Conservation (phyloP, 2,113 vertebrate species). For the Pteropus alecto region DNA sequence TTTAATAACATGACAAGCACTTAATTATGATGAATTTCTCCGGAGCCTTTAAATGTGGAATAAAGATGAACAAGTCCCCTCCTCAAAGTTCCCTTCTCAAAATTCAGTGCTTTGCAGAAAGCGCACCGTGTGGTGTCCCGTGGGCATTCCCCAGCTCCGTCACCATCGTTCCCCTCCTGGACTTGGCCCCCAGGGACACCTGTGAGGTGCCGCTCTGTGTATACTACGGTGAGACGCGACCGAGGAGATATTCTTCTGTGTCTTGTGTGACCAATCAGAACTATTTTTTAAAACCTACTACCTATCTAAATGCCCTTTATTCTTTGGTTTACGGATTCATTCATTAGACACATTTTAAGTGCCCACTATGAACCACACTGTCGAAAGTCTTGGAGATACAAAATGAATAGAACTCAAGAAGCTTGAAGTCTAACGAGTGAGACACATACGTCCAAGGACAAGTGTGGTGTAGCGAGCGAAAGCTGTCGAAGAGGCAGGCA, state of each 20-base stretch:
- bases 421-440: background rate
- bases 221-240: background rate
- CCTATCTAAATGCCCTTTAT: background rate
- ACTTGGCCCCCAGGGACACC: background rate
- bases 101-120: background rate
- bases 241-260: background rate
- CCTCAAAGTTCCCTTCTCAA: background rate
- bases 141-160: background rate
- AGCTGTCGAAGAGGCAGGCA: background rate
- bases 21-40: background rate
- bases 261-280: background rate
- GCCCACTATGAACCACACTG: background rate
- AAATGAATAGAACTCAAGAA: background rate
- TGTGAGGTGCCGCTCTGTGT: background rate
- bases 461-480: background rate
- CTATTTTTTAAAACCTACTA: background rate
- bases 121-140: fast-evolving
- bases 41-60: background rate
- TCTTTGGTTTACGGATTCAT: background rate
- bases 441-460: background rate
- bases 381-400: background rate
- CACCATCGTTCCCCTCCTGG: background rate
- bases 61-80: background rate
- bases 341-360: background rate
- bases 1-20: background rate